Percentiles rank a stretch among this genome's conserved stretches.
phyloP scores from a whole-genome alignment of 2,888 invertebrate species.

The Lepidocyrtinus sp. region DNA sequence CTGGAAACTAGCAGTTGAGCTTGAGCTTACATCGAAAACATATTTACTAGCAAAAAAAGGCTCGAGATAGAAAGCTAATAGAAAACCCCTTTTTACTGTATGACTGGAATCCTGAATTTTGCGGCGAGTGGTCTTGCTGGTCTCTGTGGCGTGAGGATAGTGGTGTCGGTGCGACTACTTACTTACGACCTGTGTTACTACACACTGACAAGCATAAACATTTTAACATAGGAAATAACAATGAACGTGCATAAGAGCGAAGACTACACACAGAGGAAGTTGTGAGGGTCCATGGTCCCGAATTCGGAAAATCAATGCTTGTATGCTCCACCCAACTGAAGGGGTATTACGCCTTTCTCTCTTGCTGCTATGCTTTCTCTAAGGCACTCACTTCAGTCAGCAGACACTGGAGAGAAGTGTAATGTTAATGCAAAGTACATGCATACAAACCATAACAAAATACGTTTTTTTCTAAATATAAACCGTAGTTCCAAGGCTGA shows the following conservation, averaged over 20 bases:
- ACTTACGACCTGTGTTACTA: background rate
- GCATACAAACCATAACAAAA: background rate
- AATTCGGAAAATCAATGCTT: conserved; percentile 59
- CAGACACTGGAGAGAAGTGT: background rate
- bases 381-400: conserved; percentile 5
- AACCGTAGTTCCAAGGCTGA: background rate
- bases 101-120: conserved; percentile 39
- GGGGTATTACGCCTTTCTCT: conserved; percentile 26
- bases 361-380: background rate
- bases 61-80: conserved; percentile 19
- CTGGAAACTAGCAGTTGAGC: conserved; percentile 2
- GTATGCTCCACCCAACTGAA: conserved; percentile 51
- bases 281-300: conserved; percentile 46
- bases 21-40: conserved; percentile 12
- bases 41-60: conserved; percentile 14
- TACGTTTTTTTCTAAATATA: background rate
- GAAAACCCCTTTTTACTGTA: conserved; percentile 26
- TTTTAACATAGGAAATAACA: background rate
- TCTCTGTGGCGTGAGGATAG: conserved; percentile 4
- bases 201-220: conserved; percentile 11
- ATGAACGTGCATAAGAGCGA: background rate
- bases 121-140: conserved; percentile 25
- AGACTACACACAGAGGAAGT: background rate
- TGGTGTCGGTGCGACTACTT: conserved; percentile 30
- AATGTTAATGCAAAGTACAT: background rate